Evolutionary conservation across 2,113 vertebrate genomes (phyloP).

Genomic region (Acrocephalus arundinaceus): DNA sequence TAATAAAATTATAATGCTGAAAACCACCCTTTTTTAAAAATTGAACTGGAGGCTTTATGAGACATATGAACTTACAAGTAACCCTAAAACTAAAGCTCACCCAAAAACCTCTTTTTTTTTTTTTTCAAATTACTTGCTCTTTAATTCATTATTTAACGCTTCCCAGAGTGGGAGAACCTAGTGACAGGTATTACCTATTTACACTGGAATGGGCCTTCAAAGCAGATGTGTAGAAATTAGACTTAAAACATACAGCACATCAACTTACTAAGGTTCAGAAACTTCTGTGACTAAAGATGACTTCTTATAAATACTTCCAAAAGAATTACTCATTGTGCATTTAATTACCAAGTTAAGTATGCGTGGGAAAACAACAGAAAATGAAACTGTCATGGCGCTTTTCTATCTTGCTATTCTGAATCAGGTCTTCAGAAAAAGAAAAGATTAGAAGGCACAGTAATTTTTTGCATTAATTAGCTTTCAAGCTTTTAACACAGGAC

Average conservation of each 20-base stretch:
- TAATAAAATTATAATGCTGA: not conserved
- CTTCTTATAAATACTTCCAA: not conserved
- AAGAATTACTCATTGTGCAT: not conserved
- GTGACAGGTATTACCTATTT: not conserved
- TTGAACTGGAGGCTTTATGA: not conserved
- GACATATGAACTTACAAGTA: not conserved
- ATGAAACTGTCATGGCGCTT: not conserved
- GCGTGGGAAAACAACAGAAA: not conserved
- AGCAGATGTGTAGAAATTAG: not conserved
- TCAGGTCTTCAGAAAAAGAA: not conserved
- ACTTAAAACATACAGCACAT: not conserved
- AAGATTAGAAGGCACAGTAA: not conserved
- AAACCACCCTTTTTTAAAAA: not conserved
- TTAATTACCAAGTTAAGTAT: not conserved
- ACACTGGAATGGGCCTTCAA: not conserved
- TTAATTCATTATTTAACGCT: not conserved
- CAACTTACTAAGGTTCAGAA: not conserved
- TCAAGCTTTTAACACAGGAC: not conserved
- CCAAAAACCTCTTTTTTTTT: not conserved
- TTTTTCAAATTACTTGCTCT: not conserved
- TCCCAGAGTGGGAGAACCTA: not conserved
- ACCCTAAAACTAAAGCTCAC: not conserved
- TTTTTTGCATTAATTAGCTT: slow-evolving; percentile 15
- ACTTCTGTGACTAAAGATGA: not conserved
- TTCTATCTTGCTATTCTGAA: not conserved